phyloP scores from a whole-genome alignment of 1,140 invertebrate species.

The Eueides isabella region DNA sequence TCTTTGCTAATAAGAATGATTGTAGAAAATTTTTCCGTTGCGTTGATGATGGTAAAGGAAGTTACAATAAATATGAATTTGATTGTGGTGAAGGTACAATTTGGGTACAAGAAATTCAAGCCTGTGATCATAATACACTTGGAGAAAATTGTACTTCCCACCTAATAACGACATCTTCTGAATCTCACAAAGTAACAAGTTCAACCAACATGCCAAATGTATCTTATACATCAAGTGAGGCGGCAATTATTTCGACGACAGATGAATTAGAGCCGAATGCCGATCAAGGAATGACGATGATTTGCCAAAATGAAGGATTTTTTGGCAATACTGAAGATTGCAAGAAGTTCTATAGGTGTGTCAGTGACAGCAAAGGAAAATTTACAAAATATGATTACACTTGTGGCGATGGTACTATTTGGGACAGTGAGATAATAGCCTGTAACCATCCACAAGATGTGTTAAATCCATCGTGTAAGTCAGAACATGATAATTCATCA shows the following conservation, averaged over 20 bases:
- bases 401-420: conserved; percentile 85
- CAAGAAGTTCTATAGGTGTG: conserved; percentile 88
- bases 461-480: conserved; percentile 59
- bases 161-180: conserved; percentile 37
- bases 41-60: conserved; percentile 84
- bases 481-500: conserved; percentile 34
- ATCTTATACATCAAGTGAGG: background rate
- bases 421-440: conserved; percentile 82
- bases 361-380: conserved; percentile 84
- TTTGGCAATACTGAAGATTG: conserved; percentile 86
- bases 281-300: conserved; percentile 43
- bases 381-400: conserved; percentile 83
- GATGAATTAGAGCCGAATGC: conserved; percentile 40
- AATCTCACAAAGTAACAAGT: conserved; percentile 20
- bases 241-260: conserved; percentile 40
- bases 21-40: conserved; percentile 91
- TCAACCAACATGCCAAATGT: conserved; percentile 16
- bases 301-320: conserved; percentile 83
- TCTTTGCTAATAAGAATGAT: conserved; percentile 85
- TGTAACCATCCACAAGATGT: conserved; percentile 81
- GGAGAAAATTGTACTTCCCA: conserved; percentile 64
- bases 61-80: conserved; percentile 86
- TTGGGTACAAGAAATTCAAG: conserved; percentile 86
- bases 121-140: conserved; percentile 86
- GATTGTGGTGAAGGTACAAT: conserved; percentile 88